Conservation (phyloP, 2,113 vertebrate species). For the Aepyceros melampus region DNA sequence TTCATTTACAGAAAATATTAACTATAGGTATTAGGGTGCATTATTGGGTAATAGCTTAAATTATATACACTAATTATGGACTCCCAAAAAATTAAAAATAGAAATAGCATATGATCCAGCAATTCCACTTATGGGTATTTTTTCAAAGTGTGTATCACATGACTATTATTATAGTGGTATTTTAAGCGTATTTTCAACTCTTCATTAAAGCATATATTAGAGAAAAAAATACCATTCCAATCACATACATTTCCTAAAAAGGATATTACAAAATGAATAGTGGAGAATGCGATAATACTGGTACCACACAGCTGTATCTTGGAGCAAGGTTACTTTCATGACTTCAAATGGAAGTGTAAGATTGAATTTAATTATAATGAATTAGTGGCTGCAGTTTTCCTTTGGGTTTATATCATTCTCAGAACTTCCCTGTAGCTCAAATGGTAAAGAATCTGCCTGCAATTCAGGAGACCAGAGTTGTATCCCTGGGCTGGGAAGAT, state of each 20-base stretch:
- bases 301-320: neutral
- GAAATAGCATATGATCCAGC: neutral
- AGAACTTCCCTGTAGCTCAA: neutral
- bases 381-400: neutral
- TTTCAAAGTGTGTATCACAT: neutral
- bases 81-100: neutral
- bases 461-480: neutral
- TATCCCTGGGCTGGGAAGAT: neutral
- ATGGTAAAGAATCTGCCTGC: neutral
- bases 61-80: neutral
- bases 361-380: neutral
- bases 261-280: neutral
- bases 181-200: neutral
- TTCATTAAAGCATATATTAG: neutral
- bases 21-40: neutral
- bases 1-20: neutral
- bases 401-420: neutral
- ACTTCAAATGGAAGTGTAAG: neutral
- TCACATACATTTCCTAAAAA: neutral
- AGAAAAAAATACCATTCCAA: neutral
- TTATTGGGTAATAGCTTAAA: neutral
- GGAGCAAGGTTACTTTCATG: neutral
- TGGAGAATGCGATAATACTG: neutral
- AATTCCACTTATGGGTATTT: neutral
- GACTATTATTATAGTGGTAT: neutral